Base-by-base conservation (phyloP, 1,140 invertebrate species). In the Harpegnathos saltator region DNA sequence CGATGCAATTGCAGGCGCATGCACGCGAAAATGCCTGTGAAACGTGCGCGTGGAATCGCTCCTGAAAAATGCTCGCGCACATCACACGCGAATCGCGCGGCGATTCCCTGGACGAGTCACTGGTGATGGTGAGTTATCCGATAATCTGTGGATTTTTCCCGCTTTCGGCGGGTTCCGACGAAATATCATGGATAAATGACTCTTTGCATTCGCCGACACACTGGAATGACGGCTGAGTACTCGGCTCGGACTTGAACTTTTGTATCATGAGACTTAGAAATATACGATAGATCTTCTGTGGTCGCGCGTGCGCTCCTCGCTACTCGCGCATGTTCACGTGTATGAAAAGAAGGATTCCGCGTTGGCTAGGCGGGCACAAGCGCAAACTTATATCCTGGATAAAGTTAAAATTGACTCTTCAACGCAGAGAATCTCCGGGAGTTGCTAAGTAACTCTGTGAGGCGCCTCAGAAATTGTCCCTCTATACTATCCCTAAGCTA, bases 401-500 rank as follows among this genome's bases (percentile, higher is more conserved):
- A 89, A 90, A 89, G 88, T 90, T 89, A 85, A 89, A 89, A 89
- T 90, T 90, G 88, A 88, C 89, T 89, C 73, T 85, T 85, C 80
- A 83, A 88, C 63, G 73, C 56, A 33, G 72, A 78, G 83, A 85
- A 71, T 74, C 83, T 84, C 78, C 77, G 68, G 66, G 69, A 89
- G 83, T 90, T 87, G 63, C 81, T 89, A 85, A 90, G 85, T 87
- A 90, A 88, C 83, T 90, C 63, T 9, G 61, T 1, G 38, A 85
- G 86, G 82, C 78, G 77, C 61, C 54, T 61, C 61, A 65, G 65
- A 80, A 80, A 80, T 80, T 71, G 54, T 65, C 22, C n/a, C n/a
- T 80, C 29, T 22, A 22, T 24, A n/a, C 50, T 71, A 63, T 65
- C 68, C 48, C 52, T 69, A n/a, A n/a, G n/a, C n/a, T n/a, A n/a